Evolutionary conservation across 2,888 invertebrate species (phyloP).

Genomic region (Caenorhabditis auriculariae): DNA sequence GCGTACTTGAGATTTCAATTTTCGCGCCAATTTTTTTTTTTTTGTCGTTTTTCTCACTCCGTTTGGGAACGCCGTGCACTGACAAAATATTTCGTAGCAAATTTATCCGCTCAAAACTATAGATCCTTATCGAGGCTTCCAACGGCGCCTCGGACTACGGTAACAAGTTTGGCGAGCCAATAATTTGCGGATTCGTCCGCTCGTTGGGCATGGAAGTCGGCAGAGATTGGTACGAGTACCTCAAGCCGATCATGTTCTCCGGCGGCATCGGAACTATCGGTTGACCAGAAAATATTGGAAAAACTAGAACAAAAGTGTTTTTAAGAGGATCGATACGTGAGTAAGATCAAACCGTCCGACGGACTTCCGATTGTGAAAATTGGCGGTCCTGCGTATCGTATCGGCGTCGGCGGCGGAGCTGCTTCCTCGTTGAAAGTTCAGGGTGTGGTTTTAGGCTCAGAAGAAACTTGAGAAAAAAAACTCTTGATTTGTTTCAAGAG

Average conservation of each 20-base stretch:
- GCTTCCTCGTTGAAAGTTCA: constrained; percentile 83
- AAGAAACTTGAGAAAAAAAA: no score
- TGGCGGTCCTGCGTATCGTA: constrained; percentile 94
- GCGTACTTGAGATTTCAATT: background rate
- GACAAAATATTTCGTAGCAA: background rate
- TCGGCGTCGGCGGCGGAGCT: constrained; percentile 97
- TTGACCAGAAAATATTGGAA: background rate
- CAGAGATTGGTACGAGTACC: constrained; percentile 78
- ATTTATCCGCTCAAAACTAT: background rate
- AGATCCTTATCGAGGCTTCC: constrained; percentile 82
- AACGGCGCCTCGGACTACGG: constrained; percentile 98
- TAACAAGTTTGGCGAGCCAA: constrained; percentile 94
- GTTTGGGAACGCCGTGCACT: background rate
- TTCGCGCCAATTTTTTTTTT: background rate
- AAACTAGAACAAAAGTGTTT: no score
- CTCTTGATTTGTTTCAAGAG: background rate
- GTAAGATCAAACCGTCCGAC: no score
- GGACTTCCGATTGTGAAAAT: constrained; percentile 81
- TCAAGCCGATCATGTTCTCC: constrained; percentile 98
- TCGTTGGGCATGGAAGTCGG: constrained; percentile 76
- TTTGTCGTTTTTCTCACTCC: background rate
- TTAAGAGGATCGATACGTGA: no score
- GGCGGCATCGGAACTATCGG: constrained; percentile 92
- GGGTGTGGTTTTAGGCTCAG: constrained; percentile 19
- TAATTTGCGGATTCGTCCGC: constrained; percentile 85